These are phyloP conservation scores for Hemichromis elongatus DNA, from an alignment of 2,113 vertebrate genomes.

Conservation along the genomic window DNA sequence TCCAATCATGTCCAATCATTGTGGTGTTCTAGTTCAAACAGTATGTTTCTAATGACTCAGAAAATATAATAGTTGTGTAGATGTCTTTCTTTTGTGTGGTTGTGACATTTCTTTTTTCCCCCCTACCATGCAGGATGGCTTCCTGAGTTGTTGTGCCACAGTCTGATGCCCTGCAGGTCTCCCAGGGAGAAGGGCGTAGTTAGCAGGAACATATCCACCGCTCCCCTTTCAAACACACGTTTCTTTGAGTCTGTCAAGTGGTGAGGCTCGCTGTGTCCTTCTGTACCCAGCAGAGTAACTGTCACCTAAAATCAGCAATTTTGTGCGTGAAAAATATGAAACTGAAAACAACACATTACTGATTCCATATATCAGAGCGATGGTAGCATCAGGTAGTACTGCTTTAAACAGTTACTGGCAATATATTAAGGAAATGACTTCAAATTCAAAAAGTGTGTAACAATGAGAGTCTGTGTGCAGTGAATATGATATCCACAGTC, in stretches of 20 bases:
- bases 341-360: neutral
- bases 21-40: neutral
- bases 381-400: neutral
- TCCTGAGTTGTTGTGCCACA: slow-evolving; percentile 93
- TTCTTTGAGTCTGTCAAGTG: slow-evolving; percentile 77
- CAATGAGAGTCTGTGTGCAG: neutral
- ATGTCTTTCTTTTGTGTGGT: neutral
- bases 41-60: neutral
- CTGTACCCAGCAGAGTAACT: slow-evolving; percentile 78
- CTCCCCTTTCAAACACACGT: slow-evolving; percentile 83
- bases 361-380: neutral
- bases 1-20: neutral
- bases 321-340: neutral
- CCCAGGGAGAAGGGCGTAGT: slow-evolving; percentile 84
- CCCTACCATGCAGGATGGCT: slow-evolving; percentile 80
- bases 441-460: neutral
- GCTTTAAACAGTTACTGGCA: neutral
- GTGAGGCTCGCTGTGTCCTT: slow-evolving; percentile 86
- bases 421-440: neutral
- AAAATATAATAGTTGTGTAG: neutral
- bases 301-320: slow-evolving; percentile 74
- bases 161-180: slow-evolving; percentile 79
- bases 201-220: slow-evolving; percentile 82
- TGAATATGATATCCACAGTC: neutral
- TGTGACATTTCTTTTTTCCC: neutral